These are phyloP conservation scores for Arbacia lixula DNA, from an alignment of 53 echinoderm and acorn worm species.

Conservation along the genomic window DNA sequence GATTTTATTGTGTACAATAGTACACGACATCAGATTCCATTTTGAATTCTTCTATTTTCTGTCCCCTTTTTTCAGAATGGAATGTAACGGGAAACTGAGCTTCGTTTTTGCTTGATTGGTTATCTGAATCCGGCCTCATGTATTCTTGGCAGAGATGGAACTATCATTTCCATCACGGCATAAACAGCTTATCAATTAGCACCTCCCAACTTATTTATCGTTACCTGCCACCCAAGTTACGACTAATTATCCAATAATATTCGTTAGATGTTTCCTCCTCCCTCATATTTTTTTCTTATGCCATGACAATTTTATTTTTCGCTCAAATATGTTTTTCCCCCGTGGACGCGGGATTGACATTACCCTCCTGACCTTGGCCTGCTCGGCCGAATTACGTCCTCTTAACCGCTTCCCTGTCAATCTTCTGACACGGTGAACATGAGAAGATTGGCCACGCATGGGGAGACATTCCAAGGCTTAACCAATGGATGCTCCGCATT, in stretches of 20 bases:
- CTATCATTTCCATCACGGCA: conserved; percentile 8
- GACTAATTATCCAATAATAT: conserved; percentile 54
- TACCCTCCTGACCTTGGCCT: neutral
- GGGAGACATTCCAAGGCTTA: too few species aligned
- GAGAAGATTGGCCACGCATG: too few species aligned
- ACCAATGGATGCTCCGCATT: too few species aligned
- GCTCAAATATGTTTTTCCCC: neutral
- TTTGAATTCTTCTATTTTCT: too few species aligned
- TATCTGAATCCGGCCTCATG: conserved; percentile 20
- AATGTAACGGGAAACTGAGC: too few species aligned
- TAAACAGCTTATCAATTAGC: conserved; percentile 45
- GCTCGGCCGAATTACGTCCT: neutral
- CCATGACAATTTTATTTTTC: neutral
- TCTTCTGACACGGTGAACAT: too few species aligned
- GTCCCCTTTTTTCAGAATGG: too few species aligned
- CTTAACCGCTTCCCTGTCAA: neutral
- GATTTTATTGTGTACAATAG: too few species aligned
- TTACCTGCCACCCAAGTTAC: conserved; percentile 45
- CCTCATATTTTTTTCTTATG: neutral
- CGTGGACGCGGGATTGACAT: neutral
- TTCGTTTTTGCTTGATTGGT: too few species aligned
- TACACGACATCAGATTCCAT: too few species aligned
- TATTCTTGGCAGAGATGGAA: conserved; percentile 1
- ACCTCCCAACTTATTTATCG: conserved; percentile 47
- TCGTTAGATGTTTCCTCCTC: conserved; percentile 53